Percentiles rank a stretch among this genome's conserved stretches.
Evolutionary conservation across 1,140 invertebrate genomes (phyloP).

Genomic region (Drosophila orosa): DNA sequence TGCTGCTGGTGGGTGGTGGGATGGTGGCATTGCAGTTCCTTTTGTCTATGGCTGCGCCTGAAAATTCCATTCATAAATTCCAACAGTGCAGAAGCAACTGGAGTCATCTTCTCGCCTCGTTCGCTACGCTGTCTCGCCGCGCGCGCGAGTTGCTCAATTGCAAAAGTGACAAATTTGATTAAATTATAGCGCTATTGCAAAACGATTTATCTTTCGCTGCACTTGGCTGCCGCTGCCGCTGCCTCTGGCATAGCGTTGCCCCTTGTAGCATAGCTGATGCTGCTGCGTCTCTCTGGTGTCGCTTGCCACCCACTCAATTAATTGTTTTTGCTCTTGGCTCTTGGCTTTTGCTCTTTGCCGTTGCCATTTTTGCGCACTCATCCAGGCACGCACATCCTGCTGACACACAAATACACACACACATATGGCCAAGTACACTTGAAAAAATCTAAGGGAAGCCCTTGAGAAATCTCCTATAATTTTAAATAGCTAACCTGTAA

Average conservation of each 20-base stretch:
- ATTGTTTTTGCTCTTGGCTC: conserved; percentile 69
- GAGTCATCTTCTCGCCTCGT: background rate
- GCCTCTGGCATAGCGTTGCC: conserved; percentile 15
- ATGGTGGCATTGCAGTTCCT: conserved; percentile 1
- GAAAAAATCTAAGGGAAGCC: background rate
- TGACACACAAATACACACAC: conserved; percentile 27
- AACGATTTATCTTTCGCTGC: conserved; percentile 79
- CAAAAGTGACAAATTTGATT: conserved; percentile 82
- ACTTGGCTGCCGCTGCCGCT: conserved; percentile 56
- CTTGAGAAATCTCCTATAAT: background rate
- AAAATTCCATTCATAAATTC: conserved; percentile 67
- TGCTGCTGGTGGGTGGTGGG: background rate
- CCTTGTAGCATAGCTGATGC: conserved; percentile 13
- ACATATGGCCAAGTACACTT: conserved; percentile 12
- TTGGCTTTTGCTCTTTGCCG: conserved; percentile 40
- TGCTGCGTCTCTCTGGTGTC: conserved; percentile 37
- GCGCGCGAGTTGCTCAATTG: conserved; percentile 71
- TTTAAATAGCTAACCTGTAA: background rate
- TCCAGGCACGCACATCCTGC: conserved; percentile 42
- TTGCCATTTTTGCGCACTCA: conserved; percentile 57
- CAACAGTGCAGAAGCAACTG: conserved; percentile 8
- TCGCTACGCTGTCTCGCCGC: background rate
- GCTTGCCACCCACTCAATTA: conserved; percentile 71
- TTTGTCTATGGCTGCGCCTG: conserved; percentile 12
- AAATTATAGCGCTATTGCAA: conserved; percentile 82